Evolutionary conservation across 1,140 invertebrate species (phyloP).

Genomic region (Brachionus plicatilis): DNA sequence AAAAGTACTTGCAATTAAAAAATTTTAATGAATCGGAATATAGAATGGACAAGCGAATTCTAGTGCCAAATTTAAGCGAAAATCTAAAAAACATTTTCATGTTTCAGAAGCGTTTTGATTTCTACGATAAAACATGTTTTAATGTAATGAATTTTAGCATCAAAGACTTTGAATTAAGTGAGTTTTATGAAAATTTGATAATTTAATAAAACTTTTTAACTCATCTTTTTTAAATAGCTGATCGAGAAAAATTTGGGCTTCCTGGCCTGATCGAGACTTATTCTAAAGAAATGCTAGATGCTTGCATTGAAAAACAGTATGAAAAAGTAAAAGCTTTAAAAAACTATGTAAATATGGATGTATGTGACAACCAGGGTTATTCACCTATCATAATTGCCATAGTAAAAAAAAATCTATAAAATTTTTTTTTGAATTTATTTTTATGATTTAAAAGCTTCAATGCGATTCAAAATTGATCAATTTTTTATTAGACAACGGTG

Average conservation of each 20-base stretch:
- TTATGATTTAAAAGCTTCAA: neutral
- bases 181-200: neutral
- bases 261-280: neutral
- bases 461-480: slow-evolving; percentile 45
- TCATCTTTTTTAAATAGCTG: neutral
- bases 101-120: neutral
- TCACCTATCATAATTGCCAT: slow-evolving; percentile 27
- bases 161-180: neutral
- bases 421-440: too few relatives aligned
- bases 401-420: neutral
- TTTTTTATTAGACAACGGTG: slow-evolving; percentile 51
- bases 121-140: slow-evolving; percentile 1
- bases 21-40: slow-evolving; percentile 16
- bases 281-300: slow-evolving; percentile 9
- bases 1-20: slow-evolving; percentile 22
- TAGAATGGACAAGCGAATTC: neutral
- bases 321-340: slow-evolving; percentile 25
- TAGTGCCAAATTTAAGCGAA: neutral
- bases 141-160: neutral
- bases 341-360: slow-evolving; percentile 24
- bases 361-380: slow-evolving; percentile 27
- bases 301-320: neutral
- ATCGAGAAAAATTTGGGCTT: neutral
- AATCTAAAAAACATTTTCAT: slow-evolving; percentile 6
- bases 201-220: neutral